Percentiles rank a stretch among this genome's conserved stretches.
These are phyloP conservation scores for Aelia acuminata DNA, from an alignment of 2,888 invertebrate genomes.

Conservation along the genomic window DNA sequence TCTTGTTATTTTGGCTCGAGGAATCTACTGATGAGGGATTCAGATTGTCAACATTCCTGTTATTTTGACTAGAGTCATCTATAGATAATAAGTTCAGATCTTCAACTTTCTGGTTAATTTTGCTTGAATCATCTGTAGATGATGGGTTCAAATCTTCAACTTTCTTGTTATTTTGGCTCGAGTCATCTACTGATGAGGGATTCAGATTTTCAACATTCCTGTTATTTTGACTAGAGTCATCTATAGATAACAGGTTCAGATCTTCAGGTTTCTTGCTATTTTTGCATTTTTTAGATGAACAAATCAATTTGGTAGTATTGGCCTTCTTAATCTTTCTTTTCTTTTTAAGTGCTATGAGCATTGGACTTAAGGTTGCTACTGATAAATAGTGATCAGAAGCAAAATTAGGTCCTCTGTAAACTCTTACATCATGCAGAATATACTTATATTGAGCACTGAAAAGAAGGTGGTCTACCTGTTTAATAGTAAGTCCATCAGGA, in stretches of 20 bases:
- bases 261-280: too few species aligned
- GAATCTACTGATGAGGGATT: too few species aligned
- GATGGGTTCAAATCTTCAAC: too few species aligned
- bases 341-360: background rate
- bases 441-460: background rate
- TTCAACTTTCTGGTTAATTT: too few species aligned
- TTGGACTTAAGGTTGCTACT: background rate
- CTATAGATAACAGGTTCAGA: background rate
- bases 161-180: too few species aligned
- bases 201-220: background rate
- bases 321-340: background rate
- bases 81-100: background rate
- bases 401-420: constrained; percentile 15
- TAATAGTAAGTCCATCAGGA: constrained; percentile 8
- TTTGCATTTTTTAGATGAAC: too few species aligned
- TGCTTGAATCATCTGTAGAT: too few species aligned
- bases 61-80: background rate
- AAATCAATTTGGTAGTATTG: background rate
- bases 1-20: too few species aligned
- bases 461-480: constrained; percentile 37
- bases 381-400: constrained; percentile 44
- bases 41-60: too few species aligned
- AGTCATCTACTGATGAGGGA: background rate
- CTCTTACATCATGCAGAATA: constrained; percentile 2
- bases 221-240: background rate